Base-by-base conservation (phyloP, 2,888 invertebrate genomes). In the Melieria picta region DNA sequence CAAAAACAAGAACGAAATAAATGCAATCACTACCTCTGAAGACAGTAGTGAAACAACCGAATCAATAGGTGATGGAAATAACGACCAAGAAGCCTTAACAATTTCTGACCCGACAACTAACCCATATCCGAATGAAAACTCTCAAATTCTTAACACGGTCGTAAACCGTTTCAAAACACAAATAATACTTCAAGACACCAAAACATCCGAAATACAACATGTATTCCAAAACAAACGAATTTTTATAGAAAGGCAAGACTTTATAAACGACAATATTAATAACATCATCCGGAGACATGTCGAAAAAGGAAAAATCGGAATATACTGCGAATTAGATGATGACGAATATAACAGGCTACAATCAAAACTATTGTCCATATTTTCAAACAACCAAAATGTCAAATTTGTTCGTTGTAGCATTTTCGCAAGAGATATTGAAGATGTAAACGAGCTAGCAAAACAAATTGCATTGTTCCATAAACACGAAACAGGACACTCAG, bases 401-500 rank as follows among this genome's bases (percentile, higher is more conserved):
- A 13, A 58, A 58, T 58, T 58, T 30, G 30, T 10, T 30, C 6
- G 58, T 42, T 58, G 58, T 30, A 42, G 42, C 7, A 42, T 42
- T 30, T 43, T 42, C 43, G 58, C 58, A 7, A 10, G 7, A 30
- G 3, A 58, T 30, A 58, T 58, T 30, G 58, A 58, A 30, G 43
- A 30, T 42, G 56, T 13, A 56, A 16, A 56, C 7, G 16, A 56
- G 5, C 56, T 11, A 13, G 42, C 16, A 16, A 56, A 58, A 58
- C 43, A 58, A 30, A 58, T 58, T 42, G 42, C 30, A 9, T 42
- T 42, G 9, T 30, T 42, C n/a, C 30, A 30, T 58, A 58, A 58
- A 58, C 30, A 58, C n/a, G 30, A 58, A n/a, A 58, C 58, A 58
- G 58, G 30, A n/a, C 58, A 58, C 30, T 42, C 58, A 10, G 58